Percentiles rank a stretch among this genome's conserved stretches.
Evolutionary conservation across 2,113 vertebrate species (phyloP).

Genomic region (Daphoenositta chrysoptera): DNA sequence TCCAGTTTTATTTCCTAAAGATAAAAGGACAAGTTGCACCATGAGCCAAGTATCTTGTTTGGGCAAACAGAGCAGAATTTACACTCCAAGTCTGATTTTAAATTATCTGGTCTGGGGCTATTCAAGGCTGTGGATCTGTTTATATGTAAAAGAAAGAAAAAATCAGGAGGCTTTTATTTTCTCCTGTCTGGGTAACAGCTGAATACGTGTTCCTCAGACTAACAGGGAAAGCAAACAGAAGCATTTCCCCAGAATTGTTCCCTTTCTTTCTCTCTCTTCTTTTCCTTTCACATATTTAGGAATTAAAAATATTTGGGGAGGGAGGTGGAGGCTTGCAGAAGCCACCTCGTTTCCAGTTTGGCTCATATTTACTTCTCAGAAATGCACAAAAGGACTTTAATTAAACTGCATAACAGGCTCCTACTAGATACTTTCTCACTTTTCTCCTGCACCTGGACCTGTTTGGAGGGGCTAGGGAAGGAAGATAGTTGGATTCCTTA

Average conservation of each 20-base stretch:
- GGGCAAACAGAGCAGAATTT: background rate
- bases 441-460: background rate
- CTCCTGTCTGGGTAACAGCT: background rate
- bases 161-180: background rate
- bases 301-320: background rate
- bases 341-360: background rate
- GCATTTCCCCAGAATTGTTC: background rate
- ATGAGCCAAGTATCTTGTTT: background rate
- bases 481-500: background rate
- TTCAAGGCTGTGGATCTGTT: background rate
- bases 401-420: background rate
- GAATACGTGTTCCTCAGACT: background rate
- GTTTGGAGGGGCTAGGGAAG: rapidly evolving
- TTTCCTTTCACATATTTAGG: background rate
- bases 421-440: background rate
- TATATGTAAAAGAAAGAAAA: background rate
- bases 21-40: background rate
- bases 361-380: background rate
- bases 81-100: background rate
- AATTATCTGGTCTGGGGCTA: background rate
- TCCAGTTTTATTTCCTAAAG: background rate
- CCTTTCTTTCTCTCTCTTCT: background rate
- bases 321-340: background rate
- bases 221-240: background rate
- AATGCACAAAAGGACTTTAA: background rate